Base-by-base conservation (phyloP, 2,113 vertebrate genomes). In the rabbit (Oryctolagus cuniculus) region DNA sequence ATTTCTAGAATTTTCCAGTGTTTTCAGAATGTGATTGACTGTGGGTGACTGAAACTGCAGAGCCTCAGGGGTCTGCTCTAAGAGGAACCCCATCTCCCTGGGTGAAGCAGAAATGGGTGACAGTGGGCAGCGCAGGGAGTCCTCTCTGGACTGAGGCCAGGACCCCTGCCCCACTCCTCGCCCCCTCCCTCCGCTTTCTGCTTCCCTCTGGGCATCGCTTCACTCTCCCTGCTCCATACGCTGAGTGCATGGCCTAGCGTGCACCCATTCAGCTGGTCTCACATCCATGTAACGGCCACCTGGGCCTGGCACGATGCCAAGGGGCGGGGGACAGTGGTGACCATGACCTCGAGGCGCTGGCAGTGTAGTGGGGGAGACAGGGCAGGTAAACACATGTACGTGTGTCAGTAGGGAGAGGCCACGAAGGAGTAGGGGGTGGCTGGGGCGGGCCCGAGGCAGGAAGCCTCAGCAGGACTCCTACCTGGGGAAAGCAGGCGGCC, bases 401-500 rank as follows among this genome's bases (percentile, higher is more conserved):
- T 64, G 0, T 0, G 44, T n/a, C 78, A n/a, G 34, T 67, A 16
- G 55, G 51, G 31, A 49, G 4, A 36, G 63, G 38, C 69, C 36
- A 7, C 6, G 1, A 2, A 2, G 2, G 63, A 15, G 58, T 10
- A 17, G 9, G 73, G 67, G 61, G 74, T 58, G 75, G 58, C 6
- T 38, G 70, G 17, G 66, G 36, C 8, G 3, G 19, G 11, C 16
- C 0, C 6, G 16, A n/a, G 21, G 16, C 8, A 0, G 27, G 51
- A 10, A 22, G 34, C 22, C 1, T 0, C 10, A 16, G 88, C 22
- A 15, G 63, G 15, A 11, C 67, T 66, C 10, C 22, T 58, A 29
- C 44, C 22, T 1, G 0, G 17, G 22, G 17, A 11, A 9, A 6
- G 11, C 0, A 0, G 69, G 49, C 31, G n/a, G 29, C 31, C 55